phyloP scores from a whole-genome alignment of 2,888 invertebrate species.

The Teleiodes luculella region DNA sequence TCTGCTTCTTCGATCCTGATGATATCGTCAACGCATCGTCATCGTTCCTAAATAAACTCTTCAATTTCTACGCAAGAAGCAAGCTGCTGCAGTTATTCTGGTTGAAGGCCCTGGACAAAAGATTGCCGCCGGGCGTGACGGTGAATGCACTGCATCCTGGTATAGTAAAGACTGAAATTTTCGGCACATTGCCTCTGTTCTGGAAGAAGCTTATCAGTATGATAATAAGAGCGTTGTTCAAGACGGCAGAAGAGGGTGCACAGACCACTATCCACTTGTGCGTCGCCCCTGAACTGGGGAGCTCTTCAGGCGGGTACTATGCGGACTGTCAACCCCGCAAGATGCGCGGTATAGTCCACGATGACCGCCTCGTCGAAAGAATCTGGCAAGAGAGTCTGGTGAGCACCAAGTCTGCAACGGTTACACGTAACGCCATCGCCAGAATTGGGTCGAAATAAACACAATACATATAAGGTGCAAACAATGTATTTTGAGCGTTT shows the following conservation, averaged over 20 bases:
- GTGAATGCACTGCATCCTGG: constrained; percentile 92
- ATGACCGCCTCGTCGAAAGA: constrained; percentile 83
- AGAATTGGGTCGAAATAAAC: no score
- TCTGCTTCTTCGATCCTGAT: constrained; percentile 68
- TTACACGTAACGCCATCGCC: no score
- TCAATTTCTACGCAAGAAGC: constrained; percentile 63
- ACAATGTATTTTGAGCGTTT: no score
- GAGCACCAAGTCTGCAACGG: neutral
- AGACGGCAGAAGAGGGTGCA: constrained; percentile 85
- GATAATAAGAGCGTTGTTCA: constrained; percentile 80
- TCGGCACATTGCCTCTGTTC: constrained; percentile 75
- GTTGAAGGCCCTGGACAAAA: constrained; percentile 58
- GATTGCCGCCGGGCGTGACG: constrained; percentile 78
- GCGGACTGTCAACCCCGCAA: constrained; percentile 83
- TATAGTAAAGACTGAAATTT: constrained; percentile 87
- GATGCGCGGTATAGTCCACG: constrained; percentile 74
- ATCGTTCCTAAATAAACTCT: constrained; percentile 4
- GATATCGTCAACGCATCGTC: constrained; percentile 32
- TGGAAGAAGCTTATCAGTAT: constrained; percentile 68
- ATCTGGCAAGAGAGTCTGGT: constrained; percentile 82
- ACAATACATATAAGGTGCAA: no score
- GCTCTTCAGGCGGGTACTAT: constrained; percentile 86
- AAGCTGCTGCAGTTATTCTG: constrained; percentile 64
- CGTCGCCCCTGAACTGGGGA: constrained; percentile 83
- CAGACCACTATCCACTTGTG: constrained; percentile 87